Base-by-base conservation (phyloP, 37 sponge, comb jelly and placozoan genomes). In the Halichondria panicea region DNA sequence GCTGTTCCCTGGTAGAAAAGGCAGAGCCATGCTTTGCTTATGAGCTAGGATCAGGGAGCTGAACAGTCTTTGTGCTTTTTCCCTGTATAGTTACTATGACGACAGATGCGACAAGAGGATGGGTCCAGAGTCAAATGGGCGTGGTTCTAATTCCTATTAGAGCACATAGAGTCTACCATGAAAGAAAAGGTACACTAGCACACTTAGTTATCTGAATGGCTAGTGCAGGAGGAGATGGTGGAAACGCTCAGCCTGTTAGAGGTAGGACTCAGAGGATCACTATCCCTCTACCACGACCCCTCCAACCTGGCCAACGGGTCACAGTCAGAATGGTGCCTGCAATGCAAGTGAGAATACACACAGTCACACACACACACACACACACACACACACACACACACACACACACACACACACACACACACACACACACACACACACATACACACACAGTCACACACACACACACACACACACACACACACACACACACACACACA, bases 1-100 rank as follows among this genome's bases (percentile, higher is more conserved):
- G 30, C 80, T 62, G 72, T 92, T 86, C 67, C 98, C 98, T 28
- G 98, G 98, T 15, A 97, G 82, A 70, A 97, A 87, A 0, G 98
- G 98, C 7, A 97, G 84, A 22, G 92, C 77, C 97, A 97, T 93
- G 19, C 38, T 63, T 63, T 39, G 3, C 38, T 39, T 34, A 3
- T 68, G 6, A 68, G 3, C 25, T 4, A 41, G n/a, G 22, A 11
- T 48, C 52, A 15, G 15, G 52, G 52, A 48, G 13, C 52, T 48
- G 52, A 48, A 18, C 13, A 11, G 11, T 11, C 52, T 48, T 11
- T 48, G 13, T 48, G 52, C n/a, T n/a, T 48, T 11, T 18, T 48
- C 11, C 15, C 15, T 48, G 52, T 48, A 48, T 48, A 54, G 55
- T 71, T 68, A 53, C 38, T 40, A 72, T 72, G 37, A 57, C 50